These are phyloP conservation scores for Drosophila rhopaloa DNA, from an alignment of 1,140 invertebrate genomes.

Conservation along the genomic window DNA sequence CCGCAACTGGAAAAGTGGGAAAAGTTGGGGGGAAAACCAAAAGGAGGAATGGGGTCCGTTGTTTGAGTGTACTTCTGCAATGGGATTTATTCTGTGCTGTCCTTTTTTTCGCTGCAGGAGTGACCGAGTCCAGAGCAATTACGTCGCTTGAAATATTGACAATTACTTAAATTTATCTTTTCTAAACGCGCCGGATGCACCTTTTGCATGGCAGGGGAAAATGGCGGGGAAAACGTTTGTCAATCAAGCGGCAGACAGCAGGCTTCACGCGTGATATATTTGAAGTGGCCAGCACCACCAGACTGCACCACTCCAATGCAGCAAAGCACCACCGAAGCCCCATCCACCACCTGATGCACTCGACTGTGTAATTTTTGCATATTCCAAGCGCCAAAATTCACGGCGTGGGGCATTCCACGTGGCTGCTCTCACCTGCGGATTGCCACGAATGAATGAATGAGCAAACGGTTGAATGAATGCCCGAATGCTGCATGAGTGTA, in stretches of 20 bases:
- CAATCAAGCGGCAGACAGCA: conserved; percentile 70
- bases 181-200: conserved; percentile 74
- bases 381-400: conserved; percentile 58
- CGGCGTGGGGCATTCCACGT: conserved; percentile 64
- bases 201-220: conserved; percentile 27
- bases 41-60: conserved; percentile 11
- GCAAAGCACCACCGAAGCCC: conserved; percentile 1
- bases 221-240: conserved; percentile 48
- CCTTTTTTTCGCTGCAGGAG: conserved; percentile 33
- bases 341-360: conserved; percentile 53
- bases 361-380: conserved; percentile 80
- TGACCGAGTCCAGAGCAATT: conserved; percentile 66
- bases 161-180: conserved; percentile 83
- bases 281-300: conserved; percentile 61
- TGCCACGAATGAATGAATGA: conserved; percentile 65
- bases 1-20: conserved; percentile 43
- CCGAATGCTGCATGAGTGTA: conserved; percentile 48
- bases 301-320: conserved; percentile 1
- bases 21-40: not conserved
- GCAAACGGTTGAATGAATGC: conserved; percentile 47
- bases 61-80: conserved; percentile 59
- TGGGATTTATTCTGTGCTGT: conserved; percentile 59
- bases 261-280: conserved; percentile 78
- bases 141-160: conserved; percentile 80
- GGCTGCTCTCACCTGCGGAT: conserved; percentile 80